phyloP scores from a whole-genome alignment of 2,888 invertebrate genomes.

The Drosophila kuntzei region DNA sequence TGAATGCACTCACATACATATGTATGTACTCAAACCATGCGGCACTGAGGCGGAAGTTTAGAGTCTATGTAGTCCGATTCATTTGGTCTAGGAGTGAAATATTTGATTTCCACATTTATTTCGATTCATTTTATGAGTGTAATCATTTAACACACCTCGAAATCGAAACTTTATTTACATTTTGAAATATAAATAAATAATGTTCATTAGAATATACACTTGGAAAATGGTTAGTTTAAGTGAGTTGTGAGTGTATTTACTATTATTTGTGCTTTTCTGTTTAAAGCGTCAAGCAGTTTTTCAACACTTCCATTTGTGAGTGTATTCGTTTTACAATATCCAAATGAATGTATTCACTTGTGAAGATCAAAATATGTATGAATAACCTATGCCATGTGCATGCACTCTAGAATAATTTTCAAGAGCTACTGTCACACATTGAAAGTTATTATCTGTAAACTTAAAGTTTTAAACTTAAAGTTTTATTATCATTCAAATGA shows the following conservation, averaged over 20 bases:
- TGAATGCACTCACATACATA: conserved; percentile 21
- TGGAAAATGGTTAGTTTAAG: too few species aligned
- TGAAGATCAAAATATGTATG: too few species aligned
- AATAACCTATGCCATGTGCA: too few species aligned
- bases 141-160: neutral
- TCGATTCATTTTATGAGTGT: conserved; percentile 1
- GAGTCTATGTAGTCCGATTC: conserved; percentile 1
- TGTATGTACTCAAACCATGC: too few species aligned
- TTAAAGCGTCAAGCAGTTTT: neutral
- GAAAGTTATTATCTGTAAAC: too few species aligned
- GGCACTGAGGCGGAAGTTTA: conserved; percentile 34
- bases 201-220: neutral
- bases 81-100: conserved; percentile 3
- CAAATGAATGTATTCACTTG: too few species aligned
- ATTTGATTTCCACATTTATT: neutral
- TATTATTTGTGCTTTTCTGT: neutral
- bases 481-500: neutral
- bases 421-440: too few species aligned
- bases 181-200: too few species aligned
- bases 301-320: neutral
- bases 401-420: too few species aligned
- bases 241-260: neutral
- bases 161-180: neutral
- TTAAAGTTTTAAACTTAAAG: too few species aligned
- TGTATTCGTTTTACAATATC: neutral